Evolutionary conservation across 2,888 invertebrate genomes (phyloP).

Genomic region (Sesia apiformis): DNA sequence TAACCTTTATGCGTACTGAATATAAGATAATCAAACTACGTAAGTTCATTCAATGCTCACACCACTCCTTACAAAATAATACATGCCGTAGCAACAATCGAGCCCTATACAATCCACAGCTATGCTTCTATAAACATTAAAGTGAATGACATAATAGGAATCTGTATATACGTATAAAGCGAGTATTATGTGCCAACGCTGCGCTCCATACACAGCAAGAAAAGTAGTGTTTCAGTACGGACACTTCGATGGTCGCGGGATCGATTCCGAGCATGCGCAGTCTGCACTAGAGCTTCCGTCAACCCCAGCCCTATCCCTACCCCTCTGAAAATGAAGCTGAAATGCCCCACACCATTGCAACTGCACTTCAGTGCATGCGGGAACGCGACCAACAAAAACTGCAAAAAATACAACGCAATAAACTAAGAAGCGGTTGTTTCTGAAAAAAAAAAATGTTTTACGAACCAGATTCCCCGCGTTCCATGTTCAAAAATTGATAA

Average conservation of each 20-base stretch:
- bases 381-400: conserved; percentile 42
- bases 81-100: no score
- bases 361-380: conserved; percentile 68
- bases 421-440: conserved; percentile 10
- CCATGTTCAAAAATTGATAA: conserved; percentile 3
- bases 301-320: conserved; percentile 19
- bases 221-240: conserved; percentile 45
- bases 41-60: no score
- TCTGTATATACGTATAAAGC: neutral
- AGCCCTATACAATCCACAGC: no score
- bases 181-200: neutral
- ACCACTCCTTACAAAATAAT: no score
- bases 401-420: conserved; percentile 31
- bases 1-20: no score
- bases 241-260: conserved; percentile 56
- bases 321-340: conserved; percentile 26
- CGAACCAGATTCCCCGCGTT: neutral
- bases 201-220: conserved; percentile 21
- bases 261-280: conserved; percentile 68
- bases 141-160: conserved; percentile 67
- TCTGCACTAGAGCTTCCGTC: conserved; percentile 30
- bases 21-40: no score
- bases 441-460: conserved; percentile 6
- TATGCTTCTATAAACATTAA: conserved; percentile 35
- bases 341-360: conserved; percentile 44